phyloP scores from a whole-genome alignment of 2,113 vertebrate genomes.

The Talpa occidentalis region DNA sequence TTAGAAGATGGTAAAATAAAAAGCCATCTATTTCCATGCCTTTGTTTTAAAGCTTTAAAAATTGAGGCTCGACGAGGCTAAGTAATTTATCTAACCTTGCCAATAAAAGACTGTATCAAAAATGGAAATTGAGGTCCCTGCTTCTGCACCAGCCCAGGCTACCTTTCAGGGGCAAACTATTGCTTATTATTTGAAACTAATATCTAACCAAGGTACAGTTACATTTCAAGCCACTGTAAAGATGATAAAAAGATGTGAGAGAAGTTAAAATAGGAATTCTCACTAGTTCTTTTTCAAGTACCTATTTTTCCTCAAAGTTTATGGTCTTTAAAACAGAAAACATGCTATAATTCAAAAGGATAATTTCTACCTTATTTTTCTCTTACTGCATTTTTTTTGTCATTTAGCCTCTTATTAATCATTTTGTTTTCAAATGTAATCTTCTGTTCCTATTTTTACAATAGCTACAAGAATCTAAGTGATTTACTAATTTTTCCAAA shows the following conservation, averaged over 20 bases:
- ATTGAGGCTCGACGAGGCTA: not conserved
- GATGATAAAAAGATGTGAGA: conserved; percentile 2
- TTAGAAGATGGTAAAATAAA: not conserved
- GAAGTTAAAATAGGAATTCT: conserved; percentile 36
- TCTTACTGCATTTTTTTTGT: not conserved
- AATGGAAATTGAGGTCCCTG: not conserved
- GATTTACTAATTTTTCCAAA: conserved; percentile 37
- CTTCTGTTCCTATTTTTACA: conserved; percentile 36
- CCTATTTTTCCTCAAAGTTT: not conserved
- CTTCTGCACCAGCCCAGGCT: not conserved
- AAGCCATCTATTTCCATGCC: not conserved
- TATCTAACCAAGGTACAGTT: not conserved
- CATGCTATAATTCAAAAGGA: not conserved
- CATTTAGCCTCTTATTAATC: not conserved
- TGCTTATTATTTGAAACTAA: not conserved
- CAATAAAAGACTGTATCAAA: not conserved
- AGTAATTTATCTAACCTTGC: not conserved
- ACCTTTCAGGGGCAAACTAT: not conserved
- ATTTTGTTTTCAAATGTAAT: conserved; percentile 43
- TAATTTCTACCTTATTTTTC: conserved; percentile 51
- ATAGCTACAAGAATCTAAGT: conserved; percentile 8
- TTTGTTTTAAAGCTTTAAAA: conserved; percentile 9
- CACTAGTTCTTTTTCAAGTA: conserved; percentile 1
- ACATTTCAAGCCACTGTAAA: not conserved
- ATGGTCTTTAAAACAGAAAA: not conserved